A percentile compares a stretch with the other conserved stretches of the same genome.
Evolutionary conservation across 2,113 vertebrate genomes (phyloP).

Genomic region (Phasianus colchicus): DNA sequence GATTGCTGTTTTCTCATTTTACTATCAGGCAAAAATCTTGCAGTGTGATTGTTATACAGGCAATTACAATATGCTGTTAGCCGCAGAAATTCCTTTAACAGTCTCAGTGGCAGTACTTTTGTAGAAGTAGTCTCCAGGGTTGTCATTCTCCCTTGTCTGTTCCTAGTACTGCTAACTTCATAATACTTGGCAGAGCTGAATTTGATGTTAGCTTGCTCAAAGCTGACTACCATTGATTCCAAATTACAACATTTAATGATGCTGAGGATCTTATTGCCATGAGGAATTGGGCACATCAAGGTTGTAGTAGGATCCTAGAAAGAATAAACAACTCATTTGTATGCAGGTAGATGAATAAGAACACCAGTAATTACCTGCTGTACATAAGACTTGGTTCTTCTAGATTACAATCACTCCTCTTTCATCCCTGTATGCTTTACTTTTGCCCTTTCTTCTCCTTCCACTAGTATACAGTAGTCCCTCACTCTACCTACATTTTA

Average conservation of each 20-base stretch:
- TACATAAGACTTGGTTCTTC: neutral
- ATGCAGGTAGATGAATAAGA: neutral
- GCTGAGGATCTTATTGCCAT: neutral
- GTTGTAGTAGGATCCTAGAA: neutral
- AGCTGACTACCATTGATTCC: neutral
- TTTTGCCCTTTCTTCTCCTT: neutral
- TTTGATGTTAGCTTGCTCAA: neutral
- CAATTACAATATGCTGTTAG: neutral
- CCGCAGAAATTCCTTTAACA: neutral
- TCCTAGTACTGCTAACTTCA: neutral
- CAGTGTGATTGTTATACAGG: neutral
- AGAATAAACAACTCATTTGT: neutral
- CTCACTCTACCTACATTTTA: neutral
- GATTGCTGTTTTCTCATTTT: neutral
- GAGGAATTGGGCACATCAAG: neutral
- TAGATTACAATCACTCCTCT: neutral
- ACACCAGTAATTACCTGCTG: neutral
- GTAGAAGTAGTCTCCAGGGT: neutral
- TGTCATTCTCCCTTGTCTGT: neutral
- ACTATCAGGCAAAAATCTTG: neutral
- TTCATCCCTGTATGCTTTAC: neutral
- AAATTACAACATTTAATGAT: neutral
- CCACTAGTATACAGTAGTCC: neutral
- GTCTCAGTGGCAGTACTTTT: neutral
- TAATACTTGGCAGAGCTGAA: neutral